Base-by-base conservation (phyloP, 2,797 vertebrate genomes). In the Chaenodraco wilsoni region DNA sequence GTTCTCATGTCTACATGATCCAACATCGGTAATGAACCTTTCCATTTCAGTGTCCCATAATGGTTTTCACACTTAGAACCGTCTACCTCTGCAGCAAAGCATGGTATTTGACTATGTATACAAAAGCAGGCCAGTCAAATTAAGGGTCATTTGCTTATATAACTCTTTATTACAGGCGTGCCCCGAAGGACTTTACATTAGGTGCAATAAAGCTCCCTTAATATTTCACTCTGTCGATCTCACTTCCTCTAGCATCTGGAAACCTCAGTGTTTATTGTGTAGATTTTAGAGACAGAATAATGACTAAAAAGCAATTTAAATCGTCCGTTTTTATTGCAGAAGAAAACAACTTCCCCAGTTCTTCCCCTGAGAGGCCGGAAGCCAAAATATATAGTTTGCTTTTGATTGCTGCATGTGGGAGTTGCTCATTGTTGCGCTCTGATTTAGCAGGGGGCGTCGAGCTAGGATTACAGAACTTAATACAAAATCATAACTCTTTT, bases 351-450 rank as follows among this genome's bases (percentile, higher is more conserved):
- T 40, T 15, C 60, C 13, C 8, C 16, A 14, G 33, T 51, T 5
- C 37, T 57, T 71, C 13, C 37, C 56, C 52, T 60, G 17, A 50
- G 49, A 55, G 31, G 44, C 68, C 31, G 1, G 1, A 58, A 66
- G 59, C 62, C 31, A 51, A 21, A 75, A 72, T 58, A 48, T 73
- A 69, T 49, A 58, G 66, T 54, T 84, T 57, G 27, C 50, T 76
- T 82, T 66, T 83, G 68, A 86, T 88, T 83, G 76, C 78, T 40
- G 71, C 40, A 2, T 68, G 83, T 87, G 82, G 83, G 88, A 51
- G 81, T 79, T 44, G 65, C 76, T 86, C 54, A 59, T 83, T 79
- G 75, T 66, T 41, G 11, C 59, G 64, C 76, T 69, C 43, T 64
- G 76, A 62, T 80, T 81, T 59, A 81, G 81, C 80, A 71, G 61